Conservation (phyloP, 2,797 vertebrate genomes). For the Bucorvus abyssinicus region DNA sequence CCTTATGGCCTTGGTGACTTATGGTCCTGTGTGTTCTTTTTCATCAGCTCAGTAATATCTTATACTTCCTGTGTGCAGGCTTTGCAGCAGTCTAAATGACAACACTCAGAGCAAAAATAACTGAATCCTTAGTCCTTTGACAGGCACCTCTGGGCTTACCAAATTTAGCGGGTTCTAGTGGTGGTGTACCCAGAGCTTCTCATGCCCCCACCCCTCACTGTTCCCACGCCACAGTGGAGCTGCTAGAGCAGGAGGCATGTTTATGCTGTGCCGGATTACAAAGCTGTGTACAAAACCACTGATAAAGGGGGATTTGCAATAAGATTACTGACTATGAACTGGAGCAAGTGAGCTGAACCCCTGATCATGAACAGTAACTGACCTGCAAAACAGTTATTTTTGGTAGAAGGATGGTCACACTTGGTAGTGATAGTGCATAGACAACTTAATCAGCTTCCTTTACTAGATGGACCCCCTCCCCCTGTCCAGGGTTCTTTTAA, state of each 20-base stretch:
- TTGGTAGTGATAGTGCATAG: neutral
- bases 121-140: neutral
- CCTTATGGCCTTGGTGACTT: neutral
- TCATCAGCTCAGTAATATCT: neutral
- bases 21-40: neutral
- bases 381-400: neutral
- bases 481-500: neutral
- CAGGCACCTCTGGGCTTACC: neutral
- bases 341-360: neutral
- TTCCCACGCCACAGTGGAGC: neutral
- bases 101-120: neutral
- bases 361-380: neutral
- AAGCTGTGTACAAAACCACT: neutral
- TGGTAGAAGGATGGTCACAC: fast-evolving
- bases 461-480: neutral
- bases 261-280: neutral
- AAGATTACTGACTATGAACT: neutral
- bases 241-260: neutral
- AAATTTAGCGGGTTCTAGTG: neutral
- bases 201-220: fast-evolving
- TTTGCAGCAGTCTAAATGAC: neutral
- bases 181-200: neutral
- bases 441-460: neutral
- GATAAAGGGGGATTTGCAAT: neutral
- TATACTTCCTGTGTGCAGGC: neutral